Evolutionary conservation across 2,888 invertebrate species (phyloP).

Genomic region (Odontocerum albicorne): DNA sequence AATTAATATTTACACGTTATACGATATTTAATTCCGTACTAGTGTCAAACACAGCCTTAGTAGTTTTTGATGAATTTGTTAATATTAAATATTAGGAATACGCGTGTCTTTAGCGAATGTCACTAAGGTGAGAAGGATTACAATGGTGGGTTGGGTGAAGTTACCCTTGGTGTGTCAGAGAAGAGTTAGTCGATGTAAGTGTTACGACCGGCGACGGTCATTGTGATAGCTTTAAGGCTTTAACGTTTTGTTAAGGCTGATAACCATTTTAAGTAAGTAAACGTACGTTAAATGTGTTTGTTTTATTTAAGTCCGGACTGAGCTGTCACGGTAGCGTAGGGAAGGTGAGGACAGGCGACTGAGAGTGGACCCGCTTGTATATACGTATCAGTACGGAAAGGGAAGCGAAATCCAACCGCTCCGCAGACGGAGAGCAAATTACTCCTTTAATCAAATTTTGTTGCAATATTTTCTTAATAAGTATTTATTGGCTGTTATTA

Average conservation of each 20-base stretch:
- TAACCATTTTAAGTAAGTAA: conserved; percentile 36
- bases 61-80: conserved; percentile 29
- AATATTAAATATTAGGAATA: conserved; percentile 29
- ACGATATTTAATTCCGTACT: conserved; percentile 29
- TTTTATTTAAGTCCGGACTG: conserved; percentile 19
- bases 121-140: conserved; percentile 25
- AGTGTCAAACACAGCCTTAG: conserved; percentile 37
- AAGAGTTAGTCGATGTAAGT: conserved; percentile 27
- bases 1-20: conserved; percentile 20
- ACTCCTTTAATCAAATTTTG: conserved; percentile 36
- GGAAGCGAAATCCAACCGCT: conserved; percentile 12
- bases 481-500: conserved; percentile 39
- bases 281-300: conserved; percentile 27
- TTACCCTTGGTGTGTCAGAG: conserved; percentile 12
- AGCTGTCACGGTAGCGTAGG: conserved; percentile 40
- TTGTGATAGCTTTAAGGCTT: conserved; percentile 37
- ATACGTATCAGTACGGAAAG: conserved; percentile 18
- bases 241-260: conserved; percentile 32
- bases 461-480: conserved; percentile 38
- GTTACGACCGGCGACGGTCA: conserved; percentile 24
- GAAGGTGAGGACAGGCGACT: conserved; percentile 32
- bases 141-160: conserved; percentile 8
- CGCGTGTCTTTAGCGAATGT: conserved; percentile 13
- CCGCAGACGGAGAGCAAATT: conserved; percentile 19
- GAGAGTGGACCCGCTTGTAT: conserved; percentile 22